Evolutionary conservation across 2,113 vertebrate genomes (phyloP), one percentile per base, ranked within the genome.

Genomic region (Calypte anna): DNA sequence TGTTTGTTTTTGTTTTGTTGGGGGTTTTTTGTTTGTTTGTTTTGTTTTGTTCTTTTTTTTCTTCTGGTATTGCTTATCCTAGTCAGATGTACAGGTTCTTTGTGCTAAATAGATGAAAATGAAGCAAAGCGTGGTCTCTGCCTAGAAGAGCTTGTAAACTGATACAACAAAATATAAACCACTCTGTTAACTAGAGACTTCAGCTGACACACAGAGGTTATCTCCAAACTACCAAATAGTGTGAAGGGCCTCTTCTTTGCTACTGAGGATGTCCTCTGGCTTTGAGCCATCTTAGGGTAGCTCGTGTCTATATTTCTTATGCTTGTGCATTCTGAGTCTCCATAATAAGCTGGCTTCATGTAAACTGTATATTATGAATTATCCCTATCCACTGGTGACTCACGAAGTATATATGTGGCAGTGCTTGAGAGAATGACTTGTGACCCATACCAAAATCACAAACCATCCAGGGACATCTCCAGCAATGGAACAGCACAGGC

Each of bases 401-500:
- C 4, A 1, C 28, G 18, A 54, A 14, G 24, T 48, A 1, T 31
- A 18, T n/a, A 36, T 70, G 33, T 85, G 46, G 18, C 67, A 40
- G 40, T 57, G 28, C 43, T 9, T 64, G 44, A 21, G 25, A 80
- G 59, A 66, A 40, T 1, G 18, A 30, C 46, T 36, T 0, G 0
- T 40, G 36, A 38, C 22, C 62, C 54, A 27, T 24, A 31, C 20
- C 50, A 61, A 83, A 86, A 7, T 59, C 59, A 57, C 40, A 83
- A 57, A 62, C 43, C 20, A 5, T 5, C 4, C 48, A 62, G 20
- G 13, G 10, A 53, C 40, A 17, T 61, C 59, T 70, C 55, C 66
- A 78, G 12, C 5, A 15, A 2, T 0, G 0, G 14, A 33, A 22
- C 3, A 21, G 2, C 36, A 11, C 1, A 28, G 24, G 24, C 10